A percentile compares a stretch with the other conserved stretches of the same genome.
phyloP scores from a whole-genome alignment of 2,113 vertebrate genomes.

The Pimephales promelas region DNA sequence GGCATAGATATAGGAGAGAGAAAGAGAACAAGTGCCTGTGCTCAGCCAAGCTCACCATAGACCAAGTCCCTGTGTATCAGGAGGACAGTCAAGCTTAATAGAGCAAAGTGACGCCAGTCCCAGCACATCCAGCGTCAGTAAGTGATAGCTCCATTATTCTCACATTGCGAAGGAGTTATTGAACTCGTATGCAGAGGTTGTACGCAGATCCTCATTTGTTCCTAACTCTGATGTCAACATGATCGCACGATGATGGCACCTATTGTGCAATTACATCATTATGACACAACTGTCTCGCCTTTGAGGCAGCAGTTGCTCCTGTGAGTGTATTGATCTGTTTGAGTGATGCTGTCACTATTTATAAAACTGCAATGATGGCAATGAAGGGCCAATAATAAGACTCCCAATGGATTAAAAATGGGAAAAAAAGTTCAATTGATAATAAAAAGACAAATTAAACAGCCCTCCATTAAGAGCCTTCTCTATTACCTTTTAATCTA shows the following conservation, averaged over 20 bases:
- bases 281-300: constrained; percentile 33
- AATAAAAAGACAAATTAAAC: not conserved
- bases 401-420: not conserved
- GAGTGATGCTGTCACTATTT: constrained; percentile 18
- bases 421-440: not conserved
- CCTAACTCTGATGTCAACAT: constrained; percentile 31
- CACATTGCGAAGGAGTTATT: constrained; percentile 28
- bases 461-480: too few relatives aligned
- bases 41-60: constrained; percentile 39
- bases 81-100: constrained; percentile 26
- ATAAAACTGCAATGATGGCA: not conserved
- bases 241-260: constrained; percentile 13
- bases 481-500: not conserved
- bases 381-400: not conserved
- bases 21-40: constrained; percentile 53
- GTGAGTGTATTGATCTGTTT: constrained; percentile 2
- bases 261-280: constrained; percentile 4
- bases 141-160: constrained; percentile 36
- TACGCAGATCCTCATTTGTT: constrained; percentile 19
- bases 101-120: constrained; percentile 31
- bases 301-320: constrained; percentile 32
- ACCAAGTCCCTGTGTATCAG: constrained; percentile 46
- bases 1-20: not conserved
- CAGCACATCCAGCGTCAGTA: constrained; percentile 33
- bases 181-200: constrained; percentile 14